Conservation (phyloP, 1,140 invertebrate genomes). For the Drosophila grimshawi region DNA sequence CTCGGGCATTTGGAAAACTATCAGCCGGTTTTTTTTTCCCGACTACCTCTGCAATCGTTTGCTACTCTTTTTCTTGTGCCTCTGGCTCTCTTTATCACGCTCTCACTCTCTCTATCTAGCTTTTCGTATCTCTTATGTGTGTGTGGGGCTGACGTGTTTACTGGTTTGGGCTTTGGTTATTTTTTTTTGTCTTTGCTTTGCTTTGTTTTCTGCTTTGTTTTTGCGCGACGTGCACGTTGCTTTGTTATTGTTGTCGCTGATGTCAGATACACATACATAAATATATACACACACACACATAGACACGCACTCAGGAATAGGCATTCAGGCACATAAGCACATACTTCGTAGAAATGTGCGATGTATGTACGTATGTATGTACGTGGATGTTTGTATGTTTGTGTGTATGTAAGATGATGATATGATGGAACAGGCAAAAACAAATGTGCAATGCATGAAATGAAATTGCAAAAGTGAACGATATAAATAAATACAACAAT, state of each 20-base stretch:
- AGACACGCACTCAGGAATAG: neutral
- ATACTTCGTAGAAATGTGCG: constrained; percentile 24
- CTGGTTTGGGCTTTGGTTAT: constrained; percentile 54
- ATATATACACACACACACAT: constrained; percentile 20
- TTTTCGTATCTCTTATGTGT: neutral
- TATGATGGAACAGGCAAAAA: constrained; percentile 34
- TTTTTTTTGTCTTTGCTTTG: constrained; percentile 25
- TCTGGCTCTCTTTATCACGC: constrained; percentile 6
- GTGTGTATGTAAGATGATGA: constrained; percentile 19
- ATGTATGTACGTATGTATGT: constrained; percentile 5
- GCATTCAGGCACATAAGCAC: constrained; percentile 17
- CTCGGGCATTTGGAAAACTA: constrained; percentile 43
- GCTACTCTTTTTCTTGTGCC: constrained; percentile 16
- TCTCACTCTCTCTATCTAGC: too few species aligned
- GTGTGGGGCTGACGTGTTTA: constrained; percentile 65
- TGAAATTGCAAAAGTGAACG: constrained; percentile 32
- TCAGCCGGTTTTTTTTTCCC: constrained; percentile 55
- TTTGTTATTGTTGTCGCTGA: constrained; percentile 78
- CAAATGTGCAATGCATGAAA: constrained; percentile 44
- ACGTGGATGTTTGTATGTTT: constrained; percentile 3
- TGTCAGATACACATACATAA: constrained; percentile 59
- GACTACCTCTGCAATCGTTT: constrained; percentile 16
- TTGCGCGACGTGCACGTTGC: constrained; percentile 59
- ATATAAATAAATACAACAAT: constrained; percentile 16
- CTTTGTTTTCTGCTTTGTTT: constrained; percentile 51